Percentiles rank a stretch among this genome's conserved stretches.
These are phyloP conservation scores for Cyphomyrus discorhynchus DNA, from an alignment of 2,113 vertebrate genomes.

Conservation along the genomic window DNA sequence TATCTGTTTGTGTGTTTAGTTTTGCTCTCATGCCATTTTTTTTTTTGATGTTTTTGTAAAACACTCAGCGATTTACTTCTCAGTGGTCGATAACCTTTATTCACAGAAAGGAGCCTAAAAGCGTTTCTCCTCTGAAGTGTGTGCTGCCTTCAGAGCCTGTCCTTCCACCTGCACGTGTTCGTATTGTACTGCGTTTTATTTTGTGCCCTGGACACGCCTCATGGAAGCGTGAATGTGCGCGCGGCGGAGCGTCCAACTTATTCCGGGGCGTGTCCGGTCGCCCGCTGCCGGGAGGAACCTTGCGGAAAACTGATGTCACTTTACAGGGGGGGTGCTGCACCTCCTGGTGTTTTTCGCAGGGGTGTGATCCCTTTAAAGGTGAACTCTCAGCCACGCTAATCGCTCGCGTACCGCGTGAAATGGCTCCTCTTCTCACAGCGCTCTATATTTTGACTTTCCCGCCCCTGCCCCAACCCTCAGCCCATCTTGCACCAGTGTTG, in stretches of 20 bases:
- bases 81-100: slow-evolving; percentile 35
- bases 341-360: slow-evolving; percentile 34
- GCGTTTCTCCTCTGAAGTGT: slow-evolving; percentile 34
- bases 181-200: background rate
- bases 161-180: background rate
- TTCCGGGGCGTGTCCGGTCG: background rate
- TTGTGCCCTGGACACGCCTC: slow-evolving; percentile 21
- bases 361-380: slow-evolving; percentile 23
- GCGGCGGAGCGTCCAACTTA: slow-evolving; percentile 7
- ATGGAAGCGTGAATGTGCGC: slow-evolving; percentile 26
- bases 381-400: slow-evolving; percentile 27
- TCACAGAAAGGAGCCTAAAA: slow-evolving; percentile 18
- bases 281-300: background rate
- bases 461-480: background rate
- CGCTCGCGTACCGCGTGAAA: slow-evolving; percentile 14
- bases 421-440: background rate
- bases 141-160: background rate
- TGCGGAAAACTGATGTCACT: slow-evolving; percentile 35
- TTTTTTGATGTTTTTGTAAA: slow-evolving; percentile 30
- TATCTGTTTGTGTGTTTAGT: background rate
- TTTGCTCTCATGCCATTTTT: slow-evolving; percentile 31
- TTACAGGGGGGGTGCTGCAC: background rate
- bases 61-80: slow-evolving; percentile 37
- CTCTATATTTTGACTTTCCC: background rate
- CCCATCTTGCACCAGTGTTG: background rate